A percentile compares a stretch with the other conserved stretches of the same genome.
Conservation (phyloP, 2,113 vertebrate species). For the Cebidichthys violaceus region DNA sequence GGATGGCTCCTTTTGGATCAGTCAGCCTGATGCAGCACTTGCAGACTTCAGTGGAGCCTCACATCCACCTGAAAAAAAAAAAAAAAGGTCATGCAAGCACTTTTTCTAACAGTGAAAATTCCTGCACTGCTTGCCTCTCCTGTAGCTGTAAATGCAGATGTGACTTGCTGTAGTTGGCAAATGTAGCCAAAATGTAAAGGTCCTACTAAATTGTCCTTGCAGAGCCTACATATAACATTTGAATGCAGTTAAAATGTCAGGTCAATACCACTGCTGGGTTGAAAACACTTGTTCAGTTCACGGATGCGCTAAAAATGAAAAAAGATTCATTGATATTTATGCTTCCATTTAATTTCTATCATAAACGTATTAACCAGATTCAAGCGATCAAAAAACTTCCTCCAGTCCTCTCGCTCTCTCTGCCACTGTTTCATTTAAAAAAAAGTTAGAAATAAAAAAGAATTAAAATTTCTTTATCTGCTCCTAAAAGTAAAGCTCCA, state of each 20-base stretch:
- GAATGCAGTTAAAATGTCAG: constrained; percentile 19
- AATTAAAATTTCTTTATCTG: constrained; percentile 8
- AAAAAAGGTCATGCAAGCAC: constrained; percentile 62
- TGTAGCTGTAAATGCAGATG: constrained; percentile 40
- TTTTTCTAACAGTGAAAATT: constrained; percentile 61
- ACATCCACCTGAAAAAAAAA: constrained; percentile 59
- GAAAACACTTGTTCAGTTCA: background rate
- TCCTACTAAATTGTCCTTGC: constrained; percentile 23
- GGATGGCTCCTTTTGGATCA: constrained; percentile 65
- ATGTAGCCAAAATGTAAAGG: constrained; percentile 23
- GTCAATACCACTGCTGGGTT: background rate
- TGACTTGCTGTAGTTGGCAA: constrained; percentile 6
- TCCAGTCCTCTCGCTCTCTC: background rate
- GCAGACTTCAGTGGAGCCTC: constrained; percentile 64
- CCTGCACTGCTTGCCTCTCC: constrained; percentile 33
- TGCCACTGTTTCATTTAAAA: background rate
- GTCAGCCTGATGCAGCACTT: constrained; percentile 74
- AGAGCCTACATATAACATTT: background rate
- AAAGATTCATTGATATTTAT: background rate
- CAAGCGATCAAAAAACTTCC: background rate
- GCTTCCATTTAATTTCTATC: background rate
- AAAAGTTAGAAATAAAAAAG: background rate
- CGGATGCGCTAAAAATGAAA: background rate
- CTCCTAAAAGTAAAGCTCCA: constrained; percentile 54
- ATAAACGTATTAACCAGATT: background rate